Conservation (phyloP, 2,888 invertebrate species). For the Netelia inedita region DNA sequence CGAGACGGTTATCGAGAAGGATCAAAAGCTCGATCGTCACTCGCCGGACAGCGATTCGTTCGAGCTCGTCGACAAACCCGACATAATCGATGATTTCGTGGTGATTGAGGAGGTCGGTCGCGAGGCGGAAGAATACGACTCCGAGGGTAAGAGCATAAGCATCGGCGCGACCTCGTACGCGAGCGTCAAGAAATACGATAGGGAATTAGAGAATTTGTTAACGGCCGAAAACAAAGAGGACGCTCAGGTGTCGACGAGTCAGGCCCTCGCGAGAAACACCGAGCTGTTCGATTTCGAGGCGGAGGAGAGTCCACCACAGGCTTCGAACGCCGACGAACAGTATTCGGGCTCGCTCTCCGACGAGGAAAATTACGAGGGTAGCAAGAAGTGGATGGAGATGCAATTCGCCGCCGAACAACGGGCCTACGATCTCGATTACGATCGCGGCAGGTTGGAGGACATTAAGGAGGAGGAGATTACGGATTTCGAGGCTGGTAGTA, state of each 20-base stretch:
- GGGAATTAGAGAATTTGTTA: slow-evolving; percentile 86
- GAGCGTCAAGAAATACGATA: slow-evolving; percentile 87
- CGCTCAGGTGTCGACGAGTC: slow-evolving; percentile 63
- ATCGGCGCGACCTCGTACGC: slow-evolving; percentile 86
- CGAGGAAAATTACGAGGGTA: slow-evolving; percentile 87
- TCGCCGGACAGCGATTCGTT: slow-evolving; percentile 94
- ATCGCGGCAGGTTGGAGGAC: slow-evolving; percentile 94
- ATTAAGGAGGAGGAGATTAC: slow-evolving; percentile 97
- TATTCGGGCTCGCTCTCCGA: slow-evolving; percentile 83
- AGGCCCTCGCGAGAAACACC: slow-evolving; percentile 59
- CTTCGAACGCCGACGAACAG: slow-evolving; percentile 82
- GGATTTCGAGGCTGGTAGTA: slow-evolving; percentile 91
- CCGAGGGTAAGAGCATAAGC: slow-evolving; percentile 92
- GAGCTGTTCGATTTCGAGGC: slow-evolving; percentile 83
- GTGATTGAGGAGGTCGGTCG: slow-evolving; percentile 95
- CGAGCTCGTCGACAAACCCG: slow-evolving; percentile 94
- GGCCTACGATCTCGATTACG: slow-evolving; percentile 91
- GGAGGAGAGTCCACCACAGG: slow-evolving; percentile 83
- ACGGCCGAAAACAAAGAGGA: slow-evolving; percentile 73
- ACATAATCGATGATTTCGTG: slow-evolving; percentile 94
- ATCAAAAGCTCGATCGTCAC: slow-evolving; percentile 82
- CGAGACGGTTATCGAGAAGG: slow-evolving; percentile 82
- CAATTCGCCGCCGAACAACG: slow-evolving; percentile 92
- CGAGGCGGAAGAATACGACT: slow-evolving; percentile 93
- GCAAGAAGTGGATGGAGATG: slow-evolving; percentile 96